Base-by-base conservation (phyloP, 1,140 invertebrate species). In the Apis florea region DNA sequence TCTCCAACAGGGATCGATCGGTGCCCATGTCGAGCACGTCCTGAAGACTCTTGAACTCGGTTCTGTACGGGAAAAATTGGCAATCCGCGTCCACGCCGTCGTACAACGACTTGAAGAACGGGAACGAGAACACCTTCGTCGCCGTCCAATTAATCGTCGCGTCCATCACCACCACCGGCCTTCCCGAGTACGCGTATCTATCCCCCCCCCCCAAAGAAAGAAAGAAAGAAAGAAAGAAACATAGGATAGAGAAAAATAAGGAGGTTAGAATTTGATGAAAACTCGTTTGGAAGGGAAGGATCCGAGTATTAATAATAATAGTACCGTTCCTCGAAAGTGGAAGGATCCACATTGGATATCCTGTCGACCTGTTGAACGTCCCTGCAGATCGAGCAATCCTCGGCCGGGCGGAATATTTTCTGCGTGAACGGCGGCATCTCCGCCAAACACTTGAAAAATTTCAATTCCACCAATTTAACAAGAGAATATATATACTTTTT, bases 51-150 rank as follows among this genome's bases (percentile, higher is more conserved):
- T 93, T 92, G 89, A 98, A 97, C 72, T 97, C 97, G 0, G 97
- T 98, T 91, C 97, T 96, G 91, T 99, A 99, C 0, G 97, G 97
- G 90, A 99, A 97, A 92, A 98, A 99, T 91, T 98, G 98, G 88
- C 98, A 99, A 71, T 95, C 95, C 56, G 93, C 92, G 2, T 95
- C 94, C 86, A 95, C 93, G 70, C 93, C 93, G 40, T 92, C 85
- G 87, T 98, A 98, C 53, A 98, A 93, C 5, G 96, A 91, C 84
- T 96, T 96, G 89, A 98, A 98, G 92, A 97, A 98, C 58, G 95
- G 91, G 90, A 96, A 98, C 85, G 95, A 95, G 88, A 96, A 96
- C 19, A 95, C 93, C 26, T 95, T 85, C 78, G 95, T 92, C 10
- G 97, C 97, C 47, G 95, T 95, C 98, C 98, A 99, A 85, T 96